Evolutionary conservation across 2,113 vertebrate genomes (phyloP), one percentile per base, ranked within the genome.

Genomic region (Lepus europaeus): DNA sequence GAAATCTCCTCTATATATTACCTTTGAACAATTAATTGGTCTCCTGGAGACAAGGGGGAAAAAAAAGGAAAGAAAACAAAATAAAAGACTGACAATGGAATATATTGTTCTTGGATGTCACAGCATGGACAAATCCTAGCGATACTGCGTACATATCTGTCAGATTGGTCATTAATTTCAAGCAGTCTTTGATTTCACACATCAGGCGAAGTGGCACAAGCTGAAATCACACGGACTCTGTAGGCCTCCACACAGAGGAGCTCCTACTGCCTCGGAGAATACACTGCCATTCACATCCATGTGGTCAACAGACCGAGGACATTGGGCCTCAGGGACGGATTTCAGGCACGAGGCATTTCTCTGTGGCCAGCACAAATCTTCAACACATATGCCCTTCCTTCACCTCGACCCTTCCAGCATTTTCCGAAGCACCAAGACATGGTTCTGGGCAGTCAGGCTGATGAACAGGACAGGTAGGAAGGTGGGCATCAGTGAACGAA

Each of bases 21-120:
- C 92, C 97, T 97, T 96, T 97, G 97, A 98, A 98, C 97, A 98
- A 98, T 97, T 97, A 98, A 96, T 94, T 98, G 94, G 97, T 97
- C 97, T 98, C 97, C 97, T 90, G 17, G 59, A 94, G 96, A 97
- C 89, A 69, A 95, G 93, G 5, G 8, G 1, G 0, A 2, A 27
- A 10, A 17, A 66, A 97, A 90, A 66, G 53, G 39, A 95, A 97
- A 93, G 95, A 95, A 97, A 97, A 96, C 92, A 97, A 97, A 36
- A n/a, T 29, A 87, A 77, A 95, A 97, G 97, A 87, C 25, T 96
- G 97, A 98, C 98, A 98, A 98, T 98, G 94, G 97, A 87, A 87
- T 97, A 94, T 97, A 98, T 97, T 98, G 98, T 98, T 98, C 97
- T 97, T 97, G 97, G 97, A 97, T 96, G 96, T 96, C 93, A 85